phyloP scores from a whole-genome alignment of 2,888 invertebrate species.

The Helleia helle region DNA sequence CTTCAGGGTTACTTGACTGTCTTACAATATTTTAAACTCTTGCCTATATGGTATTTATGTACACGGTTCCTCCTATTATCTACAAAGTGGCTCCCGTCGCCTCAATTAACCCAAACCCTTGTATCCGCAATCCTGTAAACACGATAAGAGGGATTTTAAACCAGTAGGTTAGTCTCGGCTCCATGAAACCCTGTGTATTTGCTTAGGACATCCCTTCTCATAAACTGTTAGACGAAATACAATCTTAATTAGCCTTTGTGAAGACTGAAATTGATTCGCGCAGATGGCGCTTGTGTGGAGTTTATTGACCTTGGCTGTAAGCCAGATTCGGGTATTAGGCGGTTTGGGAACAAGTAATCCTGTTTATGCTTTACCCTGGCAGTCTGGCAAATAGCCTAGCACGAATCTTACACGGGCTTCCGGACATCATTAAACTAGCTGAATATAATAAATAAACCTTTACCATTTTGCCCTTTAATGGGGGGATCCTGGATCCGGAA shows the following conservation, averaged over 20 bases:
- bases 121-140: constrained; percentile 5
- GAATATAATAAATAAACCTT: no score
- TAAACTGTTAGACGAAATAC: constrained; percentile 47
- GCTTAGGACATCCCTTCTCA: constrained; percentile 61
- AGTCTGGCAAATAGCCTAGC: constrained; percentile 17
- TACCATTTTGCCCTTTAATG: no score
- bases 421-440: background rate
- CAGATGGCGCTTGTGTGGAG: constrained; percentile 39
- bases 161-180: constrained; percentile 40
- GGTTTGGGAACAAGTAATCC: constrained; percentile 34
- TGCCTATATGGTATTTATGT: no score
- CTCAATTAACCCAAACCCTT: constrained; percentile 6
- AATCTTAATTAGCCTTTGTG: constrained; percentile 31
- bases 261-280: constrained; percentile 36
- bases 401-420: background rate
- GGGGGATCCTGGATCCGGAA: no score
- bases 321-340: constrained; percentile 53
- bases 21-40: no score
- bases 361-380: constrained; percentile 22
- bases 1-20: no score
- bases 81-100: no score
- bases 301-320: constrained; percentile 62
- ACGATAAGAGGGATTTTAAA: constrained; percentile 19
- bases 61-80: no score
- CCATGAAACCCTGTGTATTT: constrained; percentile 60